Evolutionary conservation across 2,113 vertebrate species (phyloP).

Genomic region (Oncorhynchus mykiss): DNA sequence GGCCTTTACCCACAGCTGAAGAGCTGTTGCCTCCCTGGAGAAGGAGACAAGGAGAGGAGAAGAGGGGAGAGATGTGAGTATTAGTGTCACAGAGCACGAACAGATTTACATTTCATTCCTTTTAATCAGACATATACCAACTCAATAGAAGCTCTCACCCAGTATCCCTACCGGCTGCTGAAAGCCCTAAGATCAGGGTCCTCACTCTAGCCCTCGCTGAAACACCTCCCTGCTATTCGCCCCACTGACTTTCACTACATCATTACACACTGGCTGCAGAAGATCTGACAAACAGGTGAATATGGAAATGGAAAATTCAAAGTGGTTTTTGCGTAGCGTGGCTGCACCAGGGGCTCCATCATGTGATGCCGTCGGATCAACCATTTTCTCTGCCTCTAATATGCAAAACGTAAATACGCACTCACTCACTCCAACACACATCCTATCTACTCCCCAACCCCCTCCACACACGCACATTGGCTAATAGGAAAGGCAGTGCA

Average conservation of each 20-base stretch:
- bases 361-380: conserved; percentile 32
- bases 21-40: conserved; percentile 65
- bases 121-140: not conserved
- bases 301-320: conserved; percentile 32
- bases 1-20: conserved; percentile 80
- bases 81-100: not conserved
- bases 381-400: conserved; percentile 40
- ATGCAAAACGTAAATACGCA: conserved; percentile 38
- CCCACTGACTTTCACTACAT: conserved; percentile 32
- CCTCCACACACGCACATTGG: no score
- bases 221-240: not conserved
- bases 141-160: not conserved
- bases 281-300: conserved; percentile 30
- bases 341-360: conserved; percentile 18
- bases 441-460: not conserved
- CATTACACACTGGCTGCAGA: not conserved
- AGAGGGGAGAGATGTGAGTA: not conserved
- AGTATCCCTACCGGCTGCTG: conserved; percentile 12
- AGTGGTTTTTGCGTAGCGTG: conserved; percentile 8
- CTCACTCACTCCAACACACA: not conserved
- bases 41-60: conserved; percentile 14
- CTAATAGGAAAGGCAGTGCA: no score
- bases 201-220: not conserved
- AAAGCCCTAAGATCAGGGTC: conserved; percentile 34
- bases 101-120: conserved; percentile 23